Base-by-base conservation (phyloP, 2,888 invertebrate species). In the Idaea straminata region DNA sequence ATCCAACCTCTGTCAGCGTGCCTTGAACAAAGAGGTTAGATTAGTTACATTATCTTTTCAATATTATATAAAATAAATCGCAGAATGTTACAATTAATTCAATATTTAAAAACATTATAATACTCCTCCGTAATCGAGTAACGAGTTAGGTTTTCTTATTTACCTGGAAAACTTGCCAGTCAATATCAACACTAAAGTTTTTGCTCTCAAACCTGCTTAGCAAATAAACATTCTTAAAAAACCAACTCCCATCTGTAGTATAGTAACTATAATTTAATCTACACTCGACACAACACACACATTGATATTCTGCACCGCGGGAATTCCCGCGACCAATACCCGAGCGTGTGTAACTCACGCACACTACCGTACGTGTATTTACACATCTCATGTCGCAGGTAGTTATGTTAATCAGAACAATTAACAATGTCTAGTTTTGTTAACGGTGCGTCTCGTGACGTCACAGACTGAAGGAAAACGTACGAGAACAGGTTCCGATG, bases 291-390 rank as follows among this genome's bases (percentile, higher is more conserved):
- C 66, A 64, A 70, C 16, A 64, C 64, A 62, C 64, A 69, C 64
- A 67, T 73, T 67, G 70, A 69, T 66, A 68, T 74, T 70, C 78
- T 83, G 84, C 91, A 73, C 83, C 72, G 70, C 66, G 91, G 91
- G 91, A 88, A 83, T 89, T 82, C 91, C 89, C 77, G 77, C 81
- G 79, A 75, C 71, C 72, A 69, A 64, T 68, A 66, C 64, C 57
- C 57, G 57, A 5, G 47, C 47, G 47, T 47, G 47, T 47, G 47
- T 47, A 10, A 47, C 65, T 58, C 60, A 67, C 62, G 61, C 35
- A 47, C 66, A 47, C 69, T 74, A 68, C 70, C 67, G 66, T 58
- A 35, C 69, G 59, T 35, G 16, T 67, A 70, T 70, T 61, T 77
- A 64, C 72, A 72, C 70, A 63, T 65, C 34, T 16, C 64, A 69